Percentiles rank a stretch among this genome's conserved stretches.
Conservation (phyloP, 2,797 vertebrate species). For the Valencia hispanica region DNA sequence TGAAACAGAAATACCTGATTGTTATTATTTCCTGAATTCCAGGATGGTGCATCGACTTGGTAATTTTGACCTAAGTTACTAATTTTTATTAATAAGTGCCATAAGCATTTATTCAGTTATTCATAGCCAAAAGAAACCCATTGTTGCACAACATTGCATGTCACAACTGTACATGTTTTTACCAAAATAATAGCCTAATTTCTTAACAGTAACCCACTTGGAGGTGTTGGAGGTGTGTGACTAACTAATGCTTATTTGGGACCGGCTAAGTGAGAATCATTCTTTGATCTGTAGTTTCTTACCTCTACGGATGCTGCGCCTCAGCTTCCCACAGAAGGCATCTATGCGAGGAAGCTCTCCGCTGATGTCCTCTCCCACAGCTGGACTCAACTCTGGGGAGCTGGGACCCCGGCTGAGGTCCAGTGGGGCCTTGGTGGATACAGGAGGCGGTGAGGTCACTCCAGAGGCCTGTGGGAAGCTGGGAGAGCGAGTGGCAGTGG, state of each 20-base stretch:
- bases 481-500: constrained; percentile 85
- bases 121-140: too few species aligned
- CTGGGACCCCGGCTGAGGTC: constrained; percentile 86
- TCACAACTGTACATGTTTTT: too few species aligned
- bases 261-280: constrained; percentile 22
- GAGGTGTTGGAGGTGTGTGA: constrained; percentile 23
- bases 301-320: constrained; percentile 91
- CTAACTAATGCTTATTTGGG: constrained; percentile 1
- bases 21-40: too few species aligned
- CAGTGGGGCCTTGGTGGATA: constrained; percentile 81
- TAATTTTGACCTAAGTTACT: too few species aligned
- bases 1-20: too few species aligned
- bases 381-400: constrained; percentile 85
- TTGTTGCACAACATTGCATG: too few species aligned
- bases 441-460: constrained; percentile 80
- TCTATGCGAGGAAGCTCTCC: constrained; percentile 87
- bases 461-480: constrained; percentile 60
- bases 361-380: constrained; percentile 79
- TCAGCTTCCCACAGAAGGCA: constrained; percentile 89
- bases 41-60: too few species aligned
- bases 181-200: too few species aligned
- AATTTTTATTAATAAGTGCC: too few species aligned
- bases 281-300: constrained; percentile 23
- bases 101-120: too few species aligned
- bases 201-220: neutral